Conservation (phyloP, 2,113 vertebrate species). For the Pongo pygmaeus region DNA sequence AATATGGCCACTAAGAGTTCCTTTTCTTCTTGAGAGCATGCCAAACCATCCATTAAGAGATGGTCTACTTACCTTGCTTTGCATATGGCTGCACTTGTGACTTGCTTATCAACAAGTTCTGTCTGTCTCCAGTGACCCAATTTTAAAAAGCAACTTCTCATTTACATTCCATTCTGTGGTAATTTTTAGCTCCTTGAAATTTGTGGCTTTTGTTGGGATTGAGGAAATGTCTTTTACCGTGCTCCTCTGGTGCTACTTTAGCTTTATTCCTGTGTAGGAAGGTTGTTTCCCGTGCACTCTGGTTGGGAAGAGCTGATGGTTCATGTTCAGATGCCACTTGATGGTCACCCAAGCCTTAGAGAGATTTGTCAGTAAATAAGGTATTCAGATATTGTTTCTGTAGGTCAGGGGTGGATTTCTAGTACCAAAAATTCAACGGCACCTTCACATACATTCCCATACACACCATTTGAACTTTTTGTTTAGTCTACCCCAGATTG, state of each 20-base stretch:
- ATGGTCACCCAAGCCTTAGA: neutral
- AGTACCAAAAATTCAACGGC: neutral
- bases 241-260: neutral
- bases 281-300: neutral
- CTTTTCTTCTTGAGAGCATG: neutral
- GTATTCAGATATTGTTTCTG: neutral
- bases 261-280: neutral
- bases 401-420: neutral
- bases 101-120: neutral
- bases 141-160: neutral
- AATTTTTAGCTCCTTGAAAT: conserved; percentile 9
- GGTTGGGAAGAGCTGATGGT: neutral
- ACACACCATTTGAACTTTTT: neutral
- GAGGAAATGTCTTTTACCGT: neutral
- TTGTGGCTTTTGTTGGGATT: neutral
- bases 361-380: conserved; percentile 5
- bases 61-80: neutral
- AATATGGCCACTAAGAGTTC: neutral
- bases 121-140: neutral
- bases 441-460: neutral
- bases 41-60: neutral
- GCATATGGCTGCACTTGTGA: neutral
- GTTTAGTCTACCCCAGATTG: conserved; percentile 1
- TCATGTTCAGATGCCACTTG: neutral
- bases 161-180: neutral